A percentile compares a stretch with the other conserved stretches of the same genome.
These are phyloP conservation scores for Eudyptes chrysolophus DNA, from an alignment of 2,113 vertebrate genomes.

Conservation along the genomic window DNA sequence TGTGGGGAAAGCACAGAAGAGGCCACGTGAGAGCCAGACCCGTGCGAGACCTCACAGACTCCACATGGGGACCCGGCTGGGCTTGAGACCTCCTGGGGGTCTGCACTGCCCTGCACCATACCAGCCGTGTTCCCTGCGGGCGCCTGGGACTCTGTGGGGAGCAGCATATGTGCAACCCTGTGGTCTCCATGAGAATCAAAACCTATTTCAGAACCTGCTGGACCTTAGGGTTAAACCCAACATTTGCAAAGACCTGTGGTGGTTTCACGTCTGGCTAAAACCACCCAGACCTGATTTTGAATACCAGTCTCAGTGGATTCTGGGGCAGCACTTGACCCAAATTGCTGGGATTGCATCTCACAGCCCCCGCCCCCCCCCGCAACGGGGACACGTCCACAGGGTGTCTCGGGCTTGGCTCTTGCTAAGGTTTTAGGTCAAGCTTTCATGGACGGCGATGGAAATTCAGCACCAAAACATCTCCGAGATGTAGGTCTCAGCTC, in stretches of 20 bases:
- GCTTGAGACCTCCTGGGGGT: not conserved
- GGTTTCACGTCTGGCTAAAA: not conserved
- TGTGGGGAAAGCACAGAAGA: not conserved
- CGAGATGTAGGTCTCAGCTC: not conserved
- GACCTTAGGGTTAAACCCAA: not conserved
- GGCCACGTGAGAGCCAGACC: not conserved
- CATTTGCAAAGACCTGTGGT: not conserved
- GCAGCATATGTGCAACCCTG: not conserved
- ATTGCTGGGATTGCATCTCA: not conserved
- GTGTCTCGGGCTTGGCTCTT: not conserved
- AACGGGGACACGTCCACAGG: fast-evolving
- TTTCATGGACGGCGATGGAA: fast-evolving
- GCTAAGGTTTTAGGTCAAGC: not conserved
- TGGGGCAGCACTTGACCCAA: not conserved
- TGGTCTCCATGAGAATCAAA: not conserved
- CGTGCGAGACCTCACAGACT: fast-evolving
- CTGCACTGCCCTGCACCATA: not conserved
- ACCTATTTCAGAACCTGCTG: not conserved
- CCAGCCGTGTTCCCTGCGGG: not conserved
- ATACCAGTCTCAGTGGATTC: not conserved
- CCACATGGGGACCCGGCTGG: fast-evolving
- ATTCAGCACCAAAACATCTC: not conserved
- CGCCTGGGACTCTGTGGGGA: not conserved
- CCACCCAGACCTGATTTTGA: not conserved
- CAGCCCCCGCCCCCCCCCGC: too few species aligned